Conservation (phyloP, 2,888 invertebrate species). For the Drosophila sordidula region DNA sequence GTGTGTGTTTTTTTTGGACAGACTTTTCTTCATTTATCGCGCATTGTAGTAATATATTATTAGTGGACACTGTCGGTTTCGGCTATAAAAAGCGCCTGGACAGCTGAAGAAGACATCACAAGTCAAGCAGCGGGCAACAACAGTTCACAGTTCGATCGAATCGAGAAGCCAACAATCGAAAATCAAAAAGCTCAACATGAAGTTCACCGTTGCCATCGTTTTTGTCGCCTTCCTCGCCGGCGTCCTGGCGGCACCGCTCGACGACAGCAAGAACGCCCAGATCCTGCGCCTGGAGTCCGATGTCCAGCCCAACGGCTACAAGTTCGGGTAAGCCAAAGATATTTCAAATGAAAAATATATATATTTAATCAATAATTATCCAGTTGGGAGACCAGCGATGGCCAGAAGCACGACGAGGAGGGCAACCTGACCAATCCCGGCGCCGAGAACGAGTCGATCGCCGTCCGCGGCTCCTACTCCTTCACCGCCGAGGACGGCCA, state of each 20-base stretch:
- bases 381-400: slow-evolving; percentile 86
- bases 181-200: slow-evolving; percentile 62
- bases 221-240: slow-evolving; percentile 79
- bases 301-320: slow-evolving; percentile 87
- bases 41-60: slow-evolving; percentile 29
- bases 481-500: slow-evolving; percentile 87
- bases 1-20: slow-evolving; percentile 44
- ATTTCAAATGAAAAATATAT: too few relatives aligned
- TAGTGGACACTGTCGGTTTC: slow-evolving; percentile 48
- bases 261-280: slow-evolving; percentile 53
- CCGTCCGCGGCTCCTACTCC: slow-evolving; percentile 86
- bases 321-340: slow-evolving; percentile 86
- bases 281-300: slow-evolving; percentile 84
- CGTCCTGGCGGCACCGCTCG: slow-evolving; percentile 76
- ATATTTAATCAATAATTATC: background rate
- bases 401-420: slow-evolving; percentile 86
- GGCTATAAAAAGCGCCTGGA: slow-evolving; percentile 65
- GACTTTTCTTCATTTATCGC: slow-evolving; percentile 56
- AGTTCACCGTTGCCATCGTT: slow-evolving; percentile 72
- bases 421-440: slow-evolving; percentile 86
- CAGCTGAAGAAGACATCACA: slow-evolving; percentile 55
- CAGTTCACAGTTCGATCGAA: slow-evolving; percentile 37
- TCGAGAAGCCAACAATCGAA: background rate
- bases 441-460: slow-evolving; percentile 86
- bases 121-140: slow-evolving; percentile 41